Evolutionary conservation across 2,113 vertebrate species (phyloP).

Genomic region (Erpornis zantholeuca): DNA sequence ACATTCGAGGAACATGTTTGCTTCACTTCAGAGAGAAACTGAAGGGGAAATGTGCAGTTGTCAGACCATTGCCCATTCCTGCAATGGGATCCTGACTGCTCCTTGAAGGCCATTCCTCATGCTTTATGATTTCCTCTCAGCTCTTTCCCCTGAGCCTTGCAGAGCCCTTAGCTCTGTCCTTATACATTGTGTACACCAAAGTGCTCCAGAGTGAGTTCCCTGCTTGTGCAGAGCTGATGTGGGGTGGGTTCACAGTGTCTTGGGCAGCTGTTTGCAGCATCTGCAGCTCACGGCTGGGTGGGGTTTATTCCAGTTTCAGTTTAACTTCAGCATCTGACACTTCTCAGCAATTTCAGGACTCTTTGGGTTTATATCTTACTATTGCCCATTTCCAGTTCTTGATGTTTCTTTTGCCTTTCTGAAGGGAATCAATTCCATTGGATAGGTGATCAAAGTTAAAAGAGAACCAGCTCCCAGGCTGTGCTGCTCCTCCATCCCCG

Average conservation of each 20-base stretch:
- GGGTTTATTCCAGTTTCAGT: background rate
- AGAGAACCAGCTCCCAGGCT: background rate
- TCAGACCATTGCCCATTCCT: background rate
- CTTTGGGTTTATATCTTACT: background rate
- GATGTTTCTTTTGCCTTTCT: background rate
- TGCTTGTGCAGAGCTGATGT: background rate
- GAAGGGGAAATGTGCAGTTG: background rate
- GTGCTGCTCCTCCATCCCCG: background rate
- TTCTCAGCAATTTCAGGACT: background rate
- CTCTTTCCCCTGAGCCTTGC: background rate
- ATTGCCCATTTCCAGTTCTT: background rate
- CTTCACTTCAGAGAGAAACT: background rate
- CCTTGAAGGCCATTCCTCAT: accelerated
- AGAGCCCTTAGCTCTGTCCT: background rate
- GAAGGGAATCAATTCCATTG: background rate
- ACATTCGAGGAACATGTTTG: background rate
- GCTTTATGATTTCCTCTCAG: background rate
- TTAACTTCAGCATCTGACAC: background rate
- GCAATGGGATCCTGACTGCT: background rate
- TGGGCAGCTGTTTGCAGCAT: background rate
- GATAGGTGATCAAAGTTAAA: background rate
- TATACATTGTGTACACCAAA: accelerated
- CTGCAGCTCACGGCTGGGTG: background rate
- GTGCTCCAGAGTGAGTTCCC: background rate
- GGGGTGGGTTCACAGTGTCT: background rate